A percentile compares a stretch with the other conserved stretches of the same genome.
These are phyloP conservation scores for Agelastica alni DNA, from an alignment of 2,888 invertebrate genomes.

Conservation along the genomic window DNA sequence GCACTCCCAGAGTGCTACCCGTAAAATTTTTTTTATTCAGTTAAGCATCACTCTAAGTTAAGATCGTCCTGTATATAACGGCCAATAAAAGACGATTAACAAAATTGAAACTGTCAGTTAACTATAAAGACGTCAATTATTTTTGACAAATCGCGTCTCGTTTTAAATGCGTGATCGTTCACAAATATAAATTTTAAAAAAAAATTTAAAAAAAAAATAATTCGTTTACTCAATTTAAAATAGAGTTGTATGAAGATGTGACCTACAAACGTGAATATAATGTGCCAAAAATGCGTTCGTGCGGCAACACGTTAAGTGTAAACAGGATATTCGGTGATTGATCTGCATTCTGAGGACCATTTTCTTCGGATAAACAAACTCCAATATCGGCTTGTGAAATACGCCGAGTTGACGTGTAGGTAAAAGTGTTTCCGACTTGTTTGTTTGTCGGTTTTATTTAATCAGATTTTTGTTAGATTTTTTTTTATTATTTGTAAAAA, in stretches of 20 bases:
- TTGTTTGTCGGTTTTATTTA: no score
- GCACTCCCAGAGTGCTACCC: no score
- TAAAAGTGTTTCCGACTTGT: no score
- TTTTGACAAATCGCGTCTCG: background rate
- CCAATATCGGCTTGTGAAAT: constrained; percentile 15
- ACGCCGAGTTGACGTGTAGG: constrained; percentile 38
- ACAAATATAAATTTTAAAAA: no score
- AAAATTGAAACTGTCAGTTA: background rate
- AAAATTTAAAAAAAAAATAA: constrained; percentile 3
- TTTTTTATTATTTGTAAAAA: no score
- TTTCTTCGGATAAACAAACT: constrained; percentile 18
- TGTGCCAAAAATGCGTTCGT: constrained; percentile 28
- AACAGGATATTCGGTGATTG: constrained; percentile 29
- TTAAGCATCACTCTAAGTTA: no score
- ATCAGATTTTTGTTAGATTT: background rate
- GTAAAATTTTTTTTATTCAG: no score
- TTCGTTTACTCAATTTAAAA: background rate
- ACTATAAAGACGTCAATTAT: constrained; percentile 1
- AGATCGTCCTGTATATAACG: no score
- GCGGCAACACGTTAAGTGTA: constrained; percentile 21
- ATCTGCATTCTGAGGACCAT: constrained; percentile 24
- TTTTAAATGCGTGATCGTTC: constrained; percentile 6
- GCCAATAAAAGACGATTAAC: no score
- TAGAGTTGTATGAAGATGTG: constrained; percentile 25
- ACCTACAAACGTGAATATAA: constrained; percentile 28